A percentile compares a stretch with the other conserved stretches of the same genome.
phyloP scores from a whole-genome alignment of 2,797 vertebrate species.

The Protonibea diacanthus region DNA sequence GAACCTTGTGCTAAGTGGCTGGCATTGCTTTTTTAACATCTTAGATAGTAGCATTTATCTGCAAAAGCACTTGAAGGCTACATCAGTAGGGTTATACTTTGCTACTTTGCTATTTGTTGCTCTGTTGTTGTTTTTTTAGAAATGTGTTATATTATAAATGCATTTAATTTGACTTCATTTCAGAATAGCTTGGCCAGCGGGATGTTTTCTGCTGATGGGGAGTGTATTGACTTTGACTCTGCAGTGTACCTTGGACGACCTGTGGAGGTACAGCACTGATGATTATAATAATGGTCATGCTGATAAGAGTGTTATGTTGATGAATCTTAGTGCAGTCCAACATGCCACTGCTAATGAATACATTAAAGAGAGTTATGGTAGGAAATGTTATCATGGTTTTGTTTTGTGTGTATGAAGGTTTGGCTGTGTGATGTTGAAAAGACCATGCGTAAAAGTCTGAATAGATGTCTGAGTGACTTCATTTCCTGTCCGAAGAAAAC shows the following conservation, averaged over 20 bases:
- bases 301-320: not conserved
- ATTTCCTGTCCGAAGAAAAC: slow-evolving; percentile 85
- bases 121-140: too few relatives aligned
- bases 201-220: slow-evolving; percentile 92
- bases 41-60: too few relatives aligned
- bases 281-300: not conserved
- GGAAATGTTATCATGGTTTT: too few relatives aligned
- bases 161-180: not conserved
- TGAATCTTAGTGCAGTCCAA: not conserved
- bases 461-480: slow-evolving; percentile 83
- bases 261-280: slow-evolving; percentile 87
- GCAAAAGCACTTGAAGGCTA: too few relatives aligned
- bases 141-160: too few relatives aligned
- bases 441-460: slow-evolving; percentile 88
- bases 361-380: not conserved
- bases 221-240: slow-evolving; percentile 84
- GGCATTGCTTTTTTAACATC: too few relatives aligned
- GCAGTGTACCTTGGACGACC: slow-evolving; percentile 83
- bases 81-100: too few relatives aligned
- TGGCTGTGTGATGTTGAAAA: slow-evolving; percentile 91
- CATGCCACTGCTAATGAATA: not conserved
- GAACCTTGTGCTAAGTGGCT: too few relatives aligned
- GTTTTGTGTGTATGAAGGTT: slow-evolving; percentile 71
- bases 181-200: slow-evolving; percentile 54
- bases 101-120: too few relatives aligned